These are phyloP conservation scores for Muntiacus muntjak DNA, from an alignment of 2,113 vertebrate species.

Conservation along the genomic window DNA sequence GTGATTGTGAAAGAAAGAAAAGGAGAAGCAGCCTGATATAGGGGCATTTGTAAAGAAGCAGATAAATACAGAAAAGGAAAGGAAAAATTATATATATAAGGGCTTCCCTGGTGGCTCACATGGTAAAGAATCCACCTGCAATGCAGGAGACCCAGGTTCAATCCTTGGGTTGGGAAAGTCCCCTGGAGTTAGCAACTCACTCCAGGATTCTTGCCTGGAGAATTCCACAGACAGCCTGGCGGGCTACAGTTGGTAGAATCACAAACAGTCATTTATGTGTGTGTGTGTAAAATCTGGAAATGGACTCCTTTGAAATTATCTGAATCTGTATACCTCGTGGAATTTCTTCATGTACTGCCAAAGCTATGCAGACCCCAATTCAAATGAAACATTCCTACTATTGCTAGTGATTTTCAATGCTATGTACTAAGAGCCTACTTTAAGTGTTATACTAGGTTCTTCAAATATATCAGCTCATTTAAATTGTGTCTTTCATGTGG, in stretches of 20 bases:
- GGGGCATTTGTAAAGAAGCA: neutral
- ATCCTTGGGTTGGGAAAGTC: neutral
- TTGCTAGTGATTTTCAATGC: neutral
- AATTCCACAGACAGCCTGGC: neutral
- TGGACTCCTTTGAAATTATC: neutral
- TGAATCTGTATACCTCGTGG: neutral
- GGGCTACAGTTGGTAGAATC: neutral
- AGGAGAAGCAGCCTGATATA: neutral
- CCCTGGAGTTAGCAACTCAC: neutral
- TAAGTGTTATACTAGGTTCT: neutral
- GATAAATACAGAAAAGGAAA: neutral
- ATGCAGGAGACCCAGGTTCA: neutral
- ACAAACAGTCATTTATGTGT: neutral
- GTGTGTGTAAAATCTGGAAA: neutral
- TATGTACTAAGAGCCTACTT: neutral
- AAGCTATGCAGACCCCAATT: neutral
- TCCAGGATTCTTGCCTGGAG: neutral
- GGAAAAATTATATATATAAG: neutral
- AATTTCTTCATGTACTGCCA: neutral
- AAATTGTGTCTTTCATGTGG: neutral
- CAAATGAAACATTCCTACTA: conserved; percentile 1
- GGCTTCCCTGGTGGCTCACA: neutral
- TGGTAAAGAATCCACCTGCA: neutral
- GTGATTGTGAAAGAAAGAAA: neutral
- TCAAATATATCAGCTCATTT: conserved; percentile 7